These are phyloP conservation scores for Lacerta agilis DNA, from an alignment of 2,797 vertebrate species.

Conservation along the genomic window DNA sequence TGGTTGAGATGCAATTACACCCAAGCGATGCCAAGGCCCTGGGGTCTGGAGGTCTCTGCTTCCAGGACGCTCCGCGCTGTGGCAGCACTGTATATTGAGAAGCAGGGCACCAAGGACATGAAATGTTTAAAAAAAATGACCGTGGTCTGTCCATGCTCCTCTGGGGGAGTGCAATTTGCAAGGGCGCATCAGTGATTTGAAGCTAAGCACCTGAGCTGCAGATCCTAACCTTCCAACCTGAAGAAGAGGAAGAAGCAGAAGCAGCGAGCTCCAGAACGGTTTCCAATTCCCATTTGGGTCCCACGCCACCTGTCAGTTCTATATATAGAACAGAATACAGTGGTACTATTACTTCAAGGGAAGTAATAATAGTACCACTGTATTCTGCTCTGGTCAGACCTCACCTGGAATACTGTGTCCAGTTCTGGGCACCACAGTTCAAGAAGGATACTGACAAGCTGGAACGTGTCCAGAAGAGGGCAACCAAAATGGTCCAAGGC, in stretches of 20 bases:
- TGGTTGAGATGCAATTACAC: not conserved
- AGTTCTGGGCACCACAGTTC: too few relatives aligned
- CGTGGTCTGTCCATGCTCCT: not conserved
- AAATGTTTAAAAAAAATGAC: not conserved
- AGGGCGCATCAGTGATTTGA: not conserved
- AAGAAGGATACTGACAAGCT: too few relatives aligned
- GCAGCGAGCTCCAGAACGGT: not conserved
- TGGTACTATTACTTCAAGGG: too few relatives aligned
- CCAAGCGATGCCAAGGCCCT: not conserved
- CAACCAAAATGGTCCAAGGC: too few relatives aligned
- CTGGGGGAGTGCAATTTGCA: not conserved
- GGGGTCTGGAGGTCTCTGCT: not conserved
- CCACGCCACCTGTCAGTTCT: not conserved
- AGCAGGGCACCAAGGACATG: not conserved
- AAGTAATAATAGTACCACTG: too few relatives aligned
- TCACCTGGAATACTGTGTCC: too few relatives aligned
- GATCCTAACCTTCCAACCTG: constrained; percentile 14
- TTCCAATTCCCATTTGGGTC: not conserved
- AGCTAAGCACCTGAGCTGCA: constrained; percentile 16
- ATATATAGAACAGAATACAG: too few relatives aligned
- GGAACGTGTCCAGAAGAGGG: too few relatives aligned
- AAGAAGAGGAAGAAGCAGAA: not conserved
- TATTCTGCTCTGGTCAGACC: too few relatives aligned
- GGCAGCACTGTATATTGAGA: not conserved
- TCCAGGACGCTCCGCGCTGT: not conserved